These are phyloP conservation scores for Vombatus ursinus DNA, from an alignment of 2,113 vertebrate species.

Conservation along the genomic window DNA sequence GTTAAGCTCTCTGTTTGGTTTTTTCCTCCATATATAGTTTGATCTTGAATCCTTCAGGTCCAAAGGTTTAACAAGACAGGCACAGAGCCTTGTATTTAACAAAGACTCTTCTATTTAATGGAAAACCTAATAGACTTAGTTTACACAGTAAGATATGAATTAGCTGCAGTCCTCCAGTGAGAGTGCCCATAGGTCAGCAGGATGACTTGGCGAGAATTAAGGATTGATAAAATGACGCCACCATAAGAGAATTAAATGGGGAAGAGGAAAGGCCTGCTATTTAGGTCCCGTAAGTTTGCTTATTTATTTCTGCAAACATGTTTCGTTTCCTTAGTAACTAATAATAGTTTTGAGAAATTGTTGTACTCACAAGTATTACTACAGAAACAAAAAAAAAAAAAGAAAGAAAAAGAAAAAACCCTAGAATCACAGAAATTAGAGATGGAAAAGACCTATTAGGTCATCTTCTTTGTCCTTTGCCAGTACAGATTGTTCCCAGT, in stretches of 20 bases:
- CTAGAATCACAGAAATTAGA: conserved; percentile 73
- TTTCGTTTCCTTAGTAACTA: conserved; percentile 81
- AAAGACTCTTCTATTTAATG: conserved; percentile 10
- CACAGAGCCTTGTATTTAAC: conserved; percentile 1
- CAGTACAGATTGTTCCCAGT: conserved; percentile 64
- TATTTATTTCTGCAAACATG: conserved; percentile 76
- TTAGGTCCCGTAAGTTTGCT: conserved; percentile 70
- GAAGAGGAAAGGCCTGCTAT: conserved; percentile 67
- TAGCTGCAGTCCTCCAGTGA: not conserved
- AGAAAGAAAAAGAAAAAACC: not conserved
- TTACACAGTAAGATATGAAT: not conserved
- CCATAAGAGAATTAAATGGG: conserved; percentile 57
- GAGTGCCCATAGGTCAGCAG: conserved; percentile 39
- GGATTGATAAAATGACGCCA: conserved; percentile 32
- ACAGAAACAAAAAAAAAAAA: conserved; percentile 69
- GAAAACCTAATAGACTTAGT: conserved; percentile 13
- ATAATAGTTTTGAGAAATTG: conserved; percentile 75
- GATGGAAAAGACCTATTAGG: conserved; percentile 70
- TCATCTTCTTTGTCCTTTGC: conserved; percentile 68
- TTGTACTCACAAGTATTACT: conserved; percentile 77
- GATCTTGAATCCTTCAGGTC: not conserved
- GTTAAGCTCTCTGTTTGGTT: not conserved
- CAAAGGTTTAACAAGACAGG: not conserved
- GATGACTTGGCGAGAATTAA: conserved; percentile 40
- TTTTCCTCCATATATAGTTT: not conserved